A percentile compares a stretch with the other conserved stretches of the same genome.
Evolutionary conservation across 2,888 invertebrate genomes (phyloP).

Genomic region (Cosmia pyralina): DNA sequence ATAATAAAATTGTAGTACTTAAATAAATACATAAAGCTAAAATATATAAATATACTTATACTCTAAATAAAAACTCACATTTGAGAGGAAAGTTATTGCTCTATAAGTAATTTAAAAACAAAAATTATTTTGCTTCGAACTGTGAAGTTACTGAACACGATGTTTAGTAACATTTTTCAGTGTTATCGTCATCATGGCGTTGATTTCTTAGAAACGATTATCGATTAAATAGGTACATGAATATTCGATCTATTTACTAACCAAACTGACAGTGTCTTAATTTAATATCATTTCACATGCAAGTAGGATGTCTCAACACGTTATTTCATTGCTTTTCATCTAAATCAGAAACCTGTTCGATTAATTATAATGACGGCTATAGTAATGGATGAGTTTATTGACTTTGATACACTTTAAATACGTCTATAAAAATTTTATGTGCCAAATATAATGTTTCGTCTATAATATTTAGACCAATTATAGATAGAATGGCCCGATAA

Average conservation of each 20-base stretch:
- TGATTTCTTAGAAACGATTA: not conserved
- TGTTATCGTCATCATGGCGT: not conserved
- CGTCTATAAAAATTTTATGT: constrained; percentile 58
- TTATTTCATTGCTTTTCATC: constrained; percentile 48
- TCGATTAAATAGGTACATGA: constrained; percentile 1
- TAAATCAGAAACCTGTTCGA: constrained; percentile 61
- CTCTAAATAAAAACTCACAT: no score
- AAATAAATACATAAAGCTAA: no score
- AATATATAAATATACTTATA: no score
- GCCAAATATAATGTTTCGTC: constrained; percentile 55
- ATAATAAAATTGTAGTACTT: no score
- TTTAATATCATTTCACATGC: constrained; percentile 29
- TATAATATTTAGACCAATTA: constrained; percentile 62
- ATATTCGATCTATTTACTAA: not conserved
- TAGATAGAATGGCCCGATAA: constrained; percentile 23
- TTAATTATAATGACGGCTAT: constrained; percentile 60
- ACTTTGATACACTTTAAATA: constrained; percentile 62
- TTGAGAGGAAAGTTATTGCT: no score
- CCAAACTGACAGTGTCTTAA: constrained; percentile 15
- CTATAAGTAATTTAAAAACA: no score
- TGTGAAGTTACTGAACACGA: no score
- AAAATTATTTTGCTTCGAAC: no score
- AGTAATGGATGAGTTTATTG: constrained; percentile 67
- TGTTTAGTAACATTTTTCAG: not conserved
- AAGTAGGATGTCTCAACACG: constrained; percentile 20